Evolutionary conservation across 1,140 invertebrate genomes (phyloP).

Genomic region (Zaprionus ghesquierei): DNA sequence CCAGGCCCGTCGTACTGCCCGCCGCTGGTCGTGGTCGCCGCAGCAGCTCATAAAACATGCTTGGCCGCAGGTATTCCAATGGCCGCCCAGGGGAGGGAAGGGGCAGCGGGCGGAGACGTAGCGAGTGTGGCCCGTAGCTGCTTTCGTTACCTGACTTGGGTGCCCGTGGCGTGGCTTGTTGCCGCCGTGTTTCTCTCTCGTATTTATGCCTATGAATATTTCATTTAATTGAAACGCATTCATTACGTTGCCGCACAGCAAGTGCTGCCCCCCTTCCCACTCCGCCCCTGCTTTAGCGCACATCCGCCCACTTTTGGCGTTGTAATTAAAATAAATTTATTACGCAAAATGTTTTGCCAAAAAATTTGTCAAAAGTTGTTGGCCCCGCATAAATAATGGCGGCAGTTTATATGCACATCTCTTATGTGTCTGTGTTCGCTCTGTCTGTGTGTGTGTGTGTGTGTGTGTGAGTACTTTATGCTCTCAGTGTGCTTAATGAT

Average conservation of each 20-base stretch:
- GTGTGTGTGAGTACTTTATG: constrained; percentile 25
- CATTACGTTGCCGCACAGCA: constrained; percentile 61
- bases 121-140: neutral
- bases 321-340: constrained; percentile 81
- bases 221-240: constrained; percentile 81
- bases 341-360: constrained; percentile 80
- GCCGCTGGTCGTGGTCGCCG: neutral
- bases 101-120: neutral
- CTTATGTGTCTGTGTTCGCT: constrained; percentile 8
- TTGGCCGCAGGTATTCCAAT: constrained; percentile 50
- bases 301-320: constrained; percentile 60
- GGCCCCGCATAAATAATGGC: constrained; percentile 71
- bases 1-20: neutral
- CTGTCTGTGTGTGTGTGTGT: constrained; percentile 1
- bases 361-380: constrained; percentile 80
- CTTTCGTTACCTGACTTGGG: neutral
- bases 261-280: constrained; percentile 10
- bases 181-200: constrained; percentile 19
- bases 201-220: constrained; percentile 80
- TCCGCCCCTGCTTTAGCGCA: neutral
- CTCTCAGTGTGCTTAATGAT: constrained; percentile 67
- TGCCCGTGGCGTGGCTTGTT: neutral
- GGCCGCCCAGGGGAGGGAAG: constrained; percentile 7
- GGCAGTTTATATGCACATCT: constrained; percentile 35
- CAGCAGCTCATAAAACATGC: constrained; percentile 67